Conservation (phyloP, 1,140 invertebrate genomes). For the Belonocnema kinseyi region DNA sequence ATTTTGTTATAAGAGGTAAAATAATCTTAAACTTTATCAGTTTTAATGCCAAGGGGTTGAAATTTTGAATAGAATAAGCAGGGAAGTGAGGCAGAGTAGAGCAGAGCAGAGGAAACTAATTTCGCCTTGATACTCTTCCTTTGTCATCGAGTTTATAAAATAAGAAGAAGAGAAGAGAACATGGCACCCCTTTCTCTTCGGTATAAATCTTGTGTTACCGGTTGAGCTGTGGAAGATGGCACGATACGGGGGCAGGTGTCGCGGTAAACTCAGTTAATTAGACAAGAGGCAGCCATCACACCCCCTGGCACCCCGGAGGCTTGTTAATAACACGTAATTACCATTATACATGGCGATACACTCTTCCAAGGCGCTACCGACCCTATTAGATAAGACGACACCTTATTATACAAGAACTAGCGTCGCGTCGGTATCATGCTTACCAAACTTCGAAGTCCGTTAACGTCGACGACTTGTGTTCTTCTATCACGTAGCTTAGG, state of each 20-base stretch:
- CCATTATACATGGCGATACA: slow-evolving; percentile 77
- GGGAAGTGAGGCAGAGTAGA: not conserved
- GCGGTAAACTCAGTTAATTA: slow-evolving; percentile 77
- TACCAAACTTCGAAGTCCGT: slow-evolving; percentile 62
- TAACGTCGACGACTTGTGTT: slow-evolving; percentile 56
- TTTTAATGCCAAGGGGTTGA: not conserved
- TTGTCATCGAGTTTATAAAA: slow-evolving; percentile 30
- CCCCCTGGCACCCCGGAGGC: slow-evolving; percentile 66
- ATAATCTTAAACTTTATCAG: slow-evolving; percentile 7
- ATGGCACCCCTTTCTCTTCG: slow-evolving; percentile 58
- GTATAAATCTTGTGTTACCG: slow-evolving; percentile 74
- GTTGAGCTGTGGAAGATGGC: slow-evolving; percentile 72
- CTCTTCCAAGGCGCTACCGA: slow-evolving; percentile 71
- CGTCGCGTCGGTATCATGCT: slow-evolving; percentile 65
- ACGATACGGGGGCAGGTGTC: slow-evolving; percentile 74
- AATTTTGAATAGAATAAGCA: slow-evolving; percentile 23
- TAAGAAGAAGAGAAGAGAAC: slow-evolving; percentile 51
- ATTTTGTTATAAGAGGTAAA: not conserved
- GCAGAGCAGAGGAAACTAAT: slow-evolving; percentile 4
- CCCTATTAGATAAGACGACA: slow-evolving; percentile 77
- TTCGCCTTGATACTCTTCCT: slow-evolving; percentile 20
- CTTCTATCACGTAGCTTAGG: slow-evolving; percentile 53
- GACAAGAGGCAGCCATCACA: slow-evolving; percentile 75
- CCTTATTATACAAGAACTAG: slow-evolving; percentile 76
- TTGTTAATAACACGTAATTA: slow-evolving; percentile 78